Evolutionary conservation across 2,797 vertebrate species (phyloP), one percentile per base, ranked within the genome.

Genomic region (Phoxinus dragarum): DNA sequence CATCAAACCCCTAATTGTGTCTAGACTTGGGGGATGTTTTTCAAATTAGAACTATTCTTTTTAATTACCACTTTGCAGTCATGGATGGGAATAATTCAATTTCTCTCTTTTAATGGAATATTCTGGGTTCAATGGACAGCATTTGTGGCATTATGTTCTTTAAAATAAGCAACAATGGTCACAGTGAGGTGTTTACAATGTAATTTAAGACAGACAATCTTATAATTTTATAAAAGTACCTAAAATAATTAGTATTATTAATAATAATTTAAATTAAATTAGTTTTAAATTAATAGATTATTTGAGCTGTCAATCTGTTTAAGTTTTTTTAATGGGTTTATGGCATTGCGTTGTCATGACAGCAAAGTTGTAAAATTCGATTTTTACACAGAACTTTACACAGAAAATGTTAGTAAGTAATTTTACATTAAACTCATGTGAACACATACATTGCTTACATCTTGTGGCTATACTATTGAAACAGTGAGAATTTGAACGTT

Each of bases 11-110:
- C 17, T 52, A n/a, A 74, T 36, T 36, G 38, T 61, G 40, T 61
- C 40, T 74, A 36, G 79, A 67, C 79, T 69, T 69, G 6, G 44
- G 78, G 52, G 4, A 72, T 56, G 16, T 40, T 59, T 81, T 40
- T 81, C 12, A 73, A 42, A 82, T 73, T 31, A 42, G 19, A 72
- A 42, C 17, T 52, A 31, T 64, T 9, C 16, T 23, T 19, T 52
- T 81, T 27, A 42, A 81, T 71, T 31, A 80, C n/a, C 47, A 36
- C 14, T n/a, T 34, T 68, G 27, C 19, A 61, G 10, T 82, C 38
- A 16, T 49, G 27, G 71, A 36, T 11, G 5, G 21, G 3, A 64
- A 38, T 44, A 16, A 40, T 69, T 6, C 2, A 6, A 40, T 38
- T 12, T 23, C 1, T 10, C 36, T n/a, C 1, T 49, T 74, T 31